phyloP scores from a whole-genome alignment of 1,140 invertebrate species.

The Calliopsis andreniformis region DNA sequence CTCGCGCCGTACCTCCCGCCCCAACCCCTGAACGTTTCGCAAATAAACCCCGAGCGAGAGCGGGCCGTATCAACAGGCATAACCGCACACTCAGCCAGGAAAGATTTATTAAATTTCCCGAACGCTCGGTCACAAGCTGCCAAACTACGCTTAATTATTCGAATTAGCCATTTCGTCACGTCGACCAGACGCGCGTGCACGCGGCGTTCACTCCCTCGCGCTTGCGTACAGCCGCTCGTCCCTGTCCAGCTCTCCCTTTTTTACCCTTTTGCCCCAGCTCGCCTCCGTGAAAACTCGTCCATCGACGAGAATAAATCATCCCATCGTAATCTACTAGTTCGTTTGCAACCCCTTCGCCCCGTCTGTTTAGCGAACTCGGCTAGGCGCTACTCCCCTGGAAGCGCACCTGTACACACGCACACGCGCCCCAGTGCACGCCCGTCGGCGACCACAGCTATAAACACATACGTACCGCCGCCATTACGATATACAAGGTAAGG shows the following conservation, averaged over 20 bases:
- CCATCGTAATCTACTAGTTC: constrained; percentile 45
- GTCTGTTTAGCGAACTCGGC: constrained; percentile 34
- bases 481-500: constrained; percentile 92
- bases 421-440: background rate
- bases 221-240: background rate
- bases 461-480: constrained; percentile 86
- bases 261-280: background rate
- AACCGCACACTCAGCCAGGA: constrained; percentile 32
- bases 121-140: constrained; percentile 37
- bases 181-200: background rate
- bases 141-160: constrained; percentile 52
- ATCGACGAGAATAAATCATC: constrained; percentile 33
- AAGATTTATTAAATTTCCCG: constrained; percentile 50
- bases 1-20: too few species aligned
- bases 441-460: background rate
- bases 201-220: background rate
- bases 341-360: constrained; percentile 22
- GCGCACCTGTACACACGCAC: background rate
- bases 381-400: constrained; percentile 14
- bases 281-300: constrained; percentile 22
- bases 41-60: constrained; percentile 18
- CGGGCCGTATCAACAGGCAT: constrained; percentile 35
- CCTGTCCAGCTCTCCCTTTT: background rate
- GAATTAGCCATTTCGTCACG: constrained; percentile 50
- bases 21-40: constrained; percentile 5